These are phyloP conservation scores for Drosophila pseudotalamancana DNA, from an alignment of 2,888 invertebrate genomes.

Conservation along the genomic window DNA sequence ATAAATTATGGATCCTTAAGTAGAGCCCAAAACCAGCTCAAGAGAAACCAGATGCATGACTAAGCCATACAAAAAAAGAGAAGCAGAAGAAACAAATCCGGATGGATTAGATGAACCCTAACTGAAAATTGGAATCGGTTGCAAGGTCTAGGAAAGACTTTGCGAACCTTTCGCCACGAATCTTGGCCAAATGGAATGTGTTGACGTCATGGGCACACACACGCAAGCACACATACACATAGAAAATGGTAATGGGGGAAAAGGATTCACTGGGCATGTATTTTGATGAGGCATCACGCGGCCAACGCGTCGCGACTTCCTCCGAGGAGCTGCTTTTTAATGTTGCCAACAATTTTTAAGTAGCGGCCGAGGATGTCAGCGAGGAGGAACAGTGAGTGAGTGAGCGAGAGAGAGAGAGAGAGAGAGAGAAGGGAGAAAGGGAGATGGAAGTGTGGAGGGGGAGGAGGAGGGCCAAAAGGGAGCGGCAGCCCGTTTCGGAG, in stretches of 20 bases:
- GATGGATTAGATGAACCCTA: constrained; percentile 7
- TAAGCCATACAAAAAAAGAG: background rate
- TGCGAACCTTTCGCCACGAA: constrained; percentile 3
- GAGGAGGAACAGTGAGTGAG: background rate
- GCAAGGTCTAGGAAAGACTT: background rate
- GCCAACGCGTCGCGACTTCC: constrained; percentile 3
- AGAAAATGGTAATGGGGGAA: background rate
- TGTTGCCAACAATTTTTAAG: constrained; percentile 75
- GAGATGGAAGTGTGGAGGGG: background rate
- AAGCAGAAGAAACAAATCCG: background rate
- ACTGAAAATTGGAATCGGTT: constrained; percentile 5
- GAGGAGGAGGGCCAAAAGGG: background rate
- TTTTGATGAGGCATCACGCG: constrained; percentile 45
- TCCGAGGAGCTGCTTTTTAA: constrained; percentile 42
- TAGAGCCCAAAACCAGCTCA: background rate
- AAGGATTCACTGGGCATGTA: constrained; percentile 27
- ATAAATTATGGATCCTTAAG: background rate
- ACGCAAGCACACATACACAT: too few relatives aligned
- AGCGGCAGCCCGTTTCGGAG: constrained; percentile 4
- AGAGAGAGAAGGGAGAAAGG: background rate
- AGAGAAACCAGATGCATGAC: constrained; percentile 7
- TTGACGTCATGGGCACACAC: constrained; percentile 9
- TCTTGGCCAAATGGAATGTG: constrained; percentile 5
- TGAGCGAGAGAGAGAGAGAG: background rate
- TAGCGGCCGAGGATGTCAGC: constrained; percentile 51